phyloP scores from a whole-genome alignment of 2,888 invertebrate species.

The Ophion ventricosus region DNA sequence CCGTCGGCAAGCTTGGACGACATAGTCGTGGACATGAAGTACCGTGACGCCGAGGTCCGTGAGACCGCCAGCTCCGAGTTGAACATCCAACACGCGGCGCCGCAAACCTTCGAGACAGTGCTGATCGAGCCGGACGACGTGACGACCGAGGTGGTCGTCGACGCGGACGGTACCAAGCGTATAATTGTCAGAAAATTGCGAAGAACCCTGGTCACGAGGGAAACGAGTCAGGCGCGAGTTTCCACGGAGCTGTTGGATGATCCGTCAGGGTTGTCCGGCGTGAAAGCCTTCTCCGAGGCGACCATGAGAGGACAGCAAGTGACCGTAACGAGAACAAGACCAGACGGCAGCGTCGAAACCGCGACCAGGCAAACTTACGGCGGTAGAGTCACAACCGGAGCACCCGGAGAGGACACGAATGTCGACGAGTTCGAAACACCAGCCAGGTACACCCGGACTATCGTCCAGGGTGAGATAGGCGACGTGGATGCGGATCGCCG shows the following conservation, averaged over 20 bases:
- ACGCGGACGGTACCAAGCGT: constrained; percentile 91
- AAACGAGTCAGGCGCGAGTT: constrained; percentile 87
- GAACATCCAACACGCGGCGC: constrained; percentile 89
- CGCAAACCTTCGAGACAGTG: constrained; percentile 92
- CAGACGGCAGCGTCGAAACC: constrained; percentile 87
- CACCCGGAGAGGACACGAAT: constrained; percentile 87
- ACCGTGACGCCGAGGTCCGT: constrained; percentile 85
- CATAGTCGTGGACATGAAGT: constrained; percentile 89
- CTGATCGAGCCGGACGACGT: constrained; percentile 93
- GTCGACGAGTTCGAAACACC: constrained; percentile 88
- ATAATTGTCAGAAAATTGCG: constrained; percentile 91
- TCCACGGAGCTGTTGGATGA: constrained; percentile 84
- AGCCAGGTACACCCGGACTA: constrained; percentile 86
- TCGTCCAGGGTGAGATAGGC: constrained; percentile 86
- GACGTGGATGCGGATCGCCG: constrained; percentile 79
- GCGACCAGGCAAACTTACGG: constrained; percentile 87
- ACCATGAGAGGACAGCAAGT: constrained; percentile 88
- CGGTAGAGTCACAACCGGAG: constrained; percentile 86
- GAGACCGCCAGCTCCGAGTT: constrained; percentile 87
- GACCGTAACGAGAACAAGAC: constrained; percentile 85
- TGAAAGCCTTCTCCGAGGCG: constrained; percentile 88
- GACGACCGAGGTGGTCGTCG: constrained; percentile 91
- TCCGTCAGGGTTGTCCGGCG: constrained; percentile 84
- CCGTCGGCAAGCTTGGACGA: constrained; percentile 83
- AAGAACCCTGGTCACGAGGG: constrained; percentile 87